Percentiles rank a stretch among this genome's conserved stretches.
Evolutionary conservation across 2,113 vertebrate species (phyloP).

Genomic region (rabbit (Oryctolagus cuniculus)): DNA sequence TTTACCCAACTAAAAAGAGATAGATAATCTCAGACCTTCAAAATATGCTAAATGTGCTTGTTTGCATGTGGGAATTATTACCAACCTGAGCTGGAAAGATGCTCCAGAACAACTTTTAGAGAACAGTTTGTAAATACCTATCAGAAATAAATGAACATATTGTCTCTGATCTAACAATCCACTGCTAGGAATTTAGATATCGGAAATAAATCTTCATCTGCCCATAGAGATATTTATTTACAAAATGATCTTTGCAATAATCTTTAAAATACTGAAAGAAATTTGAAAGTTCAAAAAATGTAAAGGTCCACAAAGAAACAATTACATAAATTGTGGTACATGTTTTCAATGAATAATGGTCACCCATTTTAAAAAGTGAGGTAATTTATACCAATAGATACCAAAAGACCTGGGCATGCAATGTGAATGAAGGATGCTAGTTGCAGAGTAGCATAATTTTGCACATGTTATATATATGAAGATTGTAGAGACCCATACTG

Average conservation of each 20-base stretch:
- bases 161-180: not conserved
- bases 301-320: not conserved
- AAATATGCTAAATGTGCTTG: not conserved
- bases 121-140: not conserved
- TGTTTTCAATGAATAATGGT: constrained; percentile 1
- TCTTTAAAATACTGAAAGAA: not conserved
- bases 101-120: not conserved
- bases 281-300: not conserved
- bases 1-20: not conserved
- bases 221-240: not conserved
- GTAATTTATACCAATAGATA: constrained; percentile 14
- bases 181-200: not conserved
- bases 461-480: not conserved
- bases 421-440: not conserved
- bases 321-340: not conserved
- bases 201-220: constrained; percentile 34
- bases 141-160: constrained; percentile 10
- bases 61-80: not conserved
- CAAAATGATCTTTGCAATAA: not conserved
- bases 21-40: not conserved
- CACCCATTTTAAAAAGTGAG: constrained; percentile 16
- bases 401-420: not conserved
- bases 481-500: not conserved
- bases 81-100: not conserved
- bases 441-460: not conserved